Evolutionary conservation across 2,888 invertebrate genomes (phyloP), one percentile per base, ranked within the genome.

Genomic region (Atethmia centrago): DNA sequence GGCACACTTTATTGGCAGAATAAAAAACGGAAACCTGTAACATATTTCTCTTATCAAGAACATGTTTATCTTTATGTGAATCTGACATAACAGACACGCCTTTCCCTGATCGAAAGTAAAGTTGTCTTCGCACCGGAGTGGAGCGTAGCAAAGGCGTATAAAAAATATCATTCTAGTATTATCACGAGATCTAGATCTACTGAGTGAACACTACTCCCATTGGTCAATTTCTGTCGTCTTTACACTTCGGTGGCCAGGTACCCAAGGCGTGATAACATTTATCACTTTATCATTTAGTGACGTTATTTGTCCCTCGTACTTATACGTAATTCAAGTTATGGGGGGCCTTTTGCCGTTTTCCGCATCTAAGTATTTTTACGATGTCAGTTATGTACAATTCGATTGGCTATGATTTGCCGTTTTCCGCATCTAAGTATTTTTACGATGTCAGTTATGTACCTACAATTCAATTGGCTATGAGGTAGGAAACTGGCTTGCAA

Each of bases 251-350:
- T 45, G 36, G 25, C n/a, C 36, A 49, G 21, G 12, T 51, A 58
- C 12, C 49, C 19, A 14, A 51, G 10, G 19, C 25, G n/a, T 58
- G 74, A 49, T 49, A 42, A 67, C 16, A 75, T 36, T 19, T 45
- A 28, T 73, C 14, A 51, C 19, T 47, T 47, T 25, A 42, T 16
- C 7, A 21, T 42, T 7, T 75, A 31, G 40, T 49, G 49, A 28
- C 28, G 25, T 42, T n/a, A 45, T 59, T 67, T 25, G 51, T n/a
- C 25, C 42, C 12, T 28, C 1, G 25, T 56, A 47, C 31, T 59
- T 58, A 49, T 16, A 36, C 19, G 42, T 36, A 28, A 58, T 62
- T 47, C 14, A 79, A 80, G 53, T 80, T 42, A 64, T 51, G 36
- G 42, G 51, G 42, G 49, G 42, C 47, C 55, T 61, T 55, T 45